Evolutionary conservation across 2,113 vertebrate species (phyloP), one percentile per base, ranked within the genome.

Genomic region (Apeltes quadracus): DNA sequence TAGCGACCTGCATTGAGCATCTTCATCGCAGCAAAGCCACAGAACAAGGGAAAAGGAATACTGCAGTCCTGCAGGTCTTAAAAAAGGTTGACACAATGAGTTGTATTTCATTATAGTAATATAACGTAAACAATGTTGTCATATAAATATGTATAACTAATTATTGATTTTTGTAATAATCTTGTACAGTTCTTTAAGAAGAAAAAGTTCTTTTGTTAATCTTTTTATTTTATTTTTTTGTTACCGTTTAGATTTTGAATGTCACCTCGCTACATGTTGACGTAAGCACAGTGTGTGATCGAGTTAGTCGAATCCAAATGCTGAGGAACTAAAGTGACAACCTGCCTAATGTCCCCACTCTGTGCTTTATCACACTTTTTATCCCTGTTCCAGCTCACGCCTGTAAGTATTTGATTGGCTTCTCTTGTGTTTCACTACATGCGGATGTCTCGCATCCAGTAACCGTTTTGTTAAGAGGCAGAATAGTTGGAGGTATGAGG

Each of bases 131-230:
- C 79, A 72, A 82, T 87, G 78, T 88, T 78, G 89, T 92, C 86
- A 76, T 93, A 92, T 91, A 91, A 84, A 91, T 91, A 88, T 93
- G 87, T 93, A 85, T 87, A 92, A 92, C 87, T 90, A 91, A 92
- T 90, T 90, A 78, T 90, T 85, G 48, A 75, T 87, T 91, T 93
- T 87, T 82, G 72, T 83, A 92, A 85, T 89, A 88, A 92, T 87
- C 83, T 81, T 94, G 94, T 94, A 94, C 91, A 94, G 91, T 90
- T 91, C 82, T 89, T 86, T 81, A 53, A 81, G 65, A 61, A 69
- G 79, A 67, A 72, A 77, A 84, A 56, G 61, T 65, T 77, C 56
- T 78, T 50, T 64, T 74, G 67, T 83, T 87, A 32, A 58, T 65
- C 75, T 77, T 63, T 78, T 50, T 48, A 2, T 81, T 83, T 59